phyloP scores from a whole-genome alignment of 1,140 invertebrate species.

The Brachionus sp. region DNA sequence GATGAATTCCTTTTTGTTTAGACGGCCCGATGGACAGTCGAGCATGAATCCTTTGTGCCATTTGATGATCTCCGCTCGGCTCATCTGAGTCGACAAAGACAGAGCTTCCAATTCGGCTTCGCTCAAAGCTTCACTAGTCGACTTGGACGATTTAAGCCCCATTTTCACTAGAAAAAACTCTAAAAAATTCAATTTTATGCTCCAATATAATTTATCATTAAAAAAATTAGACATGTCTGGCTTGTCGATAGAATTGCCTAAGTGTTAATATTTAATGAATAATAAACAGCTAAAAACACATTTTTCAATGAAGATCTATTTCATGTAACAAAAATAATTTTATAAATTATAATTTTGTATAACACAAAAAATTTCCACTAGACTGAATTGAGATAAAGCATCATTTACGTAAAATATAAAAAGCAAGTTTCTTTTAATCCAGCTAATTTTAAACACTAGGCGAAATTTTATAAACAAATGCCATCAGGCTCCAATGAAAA shows the following conservation, averaged over 20 bases:
- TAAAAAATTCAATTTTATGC: neutral
- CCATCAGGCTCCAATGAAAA: neutral
- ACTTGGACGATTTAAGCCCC: conserved; percentile 4
- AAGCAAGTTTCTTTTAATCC: neutral
- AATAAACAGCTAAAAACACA: neutral
- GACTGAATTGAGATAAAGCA: neutral
- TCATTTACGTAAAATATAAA: neutral
- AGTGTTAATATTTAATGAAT: neutral
- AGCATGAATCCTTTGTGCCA: conserved; percentile 40
- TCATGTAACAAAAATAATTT: neutral
- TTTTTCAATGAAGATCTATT: neutral
- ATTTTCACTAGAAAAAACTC: neutral
- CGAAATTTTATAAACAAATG: neutral
- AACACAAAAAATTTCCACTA: neutral
- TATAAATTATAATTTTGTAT: neutral
- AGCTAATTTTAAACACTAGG: neutral
- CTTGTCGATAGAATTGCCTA: neutral
- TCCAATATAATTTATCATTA: neutral
- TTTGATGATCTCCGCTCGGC: neutral
- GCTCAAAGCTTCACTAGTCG: neutral
- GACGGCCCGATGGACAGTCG: conserved; percentile 26
- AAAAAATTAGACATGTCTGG: neutral
- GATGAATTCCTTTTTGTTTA: conserved; percentile 12
- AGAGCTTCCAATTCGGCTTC: conserved; percentile 20
- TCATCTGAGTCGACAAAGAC: neutral